Conservation (phyloP, 2,113 vertebrate species). For the Heptranchias perlo region DNA sequence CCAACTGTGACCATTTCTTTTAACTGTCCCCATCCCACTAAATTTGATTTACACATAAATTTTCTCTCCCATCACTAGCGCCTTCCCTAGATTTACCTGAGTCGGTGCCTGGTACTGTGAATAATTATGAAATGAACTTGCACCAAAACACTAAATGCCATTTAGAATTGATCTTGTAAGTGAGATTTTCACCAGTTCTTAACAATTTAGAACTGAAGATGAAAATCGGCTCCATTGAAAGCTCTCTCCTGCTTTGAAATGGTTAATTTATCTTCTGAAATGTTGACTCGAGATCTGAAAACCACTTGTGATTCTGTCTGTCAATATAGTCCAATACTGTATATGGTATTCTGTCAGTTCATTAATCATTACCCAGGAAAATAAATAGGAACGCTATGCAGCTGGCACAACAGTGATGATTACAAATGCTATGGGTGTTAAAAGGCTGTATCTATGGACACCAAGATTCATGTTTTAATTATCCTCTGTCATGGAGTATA, state of each 20-base stretch:
- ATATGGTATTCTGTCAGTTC: constrained; percentile 10
- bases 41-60: not conserved
- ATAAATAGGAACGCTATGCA: constrained; percentile 14
- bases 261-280: not conserved
- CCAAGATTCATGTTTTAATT: constrained; percentile 26
- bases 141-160: not conserved
- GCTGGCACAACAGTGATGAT: constrained; percentile 21
- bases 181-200: not conserved
- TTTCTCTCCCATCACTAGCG: not conserved
- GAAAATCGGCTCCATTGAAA: constrained; percentile 3
- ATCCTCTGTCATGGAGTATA: not conserved
- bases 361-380: constrained; percentile 26
- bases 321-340: not conserved
- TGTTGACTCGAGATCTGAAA: constrained; percentile 24
- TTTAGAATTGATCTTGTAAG: not conserved
- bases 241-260: not conserved
- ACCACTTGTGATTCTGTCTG: constrained; percentile 1
- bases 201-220: not conserved
- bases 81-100: not conserved
- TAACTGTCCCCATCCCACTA: not conserved
- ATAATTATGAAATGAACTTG: not conserved
- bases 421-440: constrained; percentile 22
- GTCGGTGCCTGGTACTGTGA: not conserved
- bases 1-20: not conserved
- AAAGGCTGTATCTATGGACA: constrained; percentile 21